phyloP scores from a whole-genome alignment of 1,140 invertebrate genomes.

The Scaptomyza montana region DNA sequence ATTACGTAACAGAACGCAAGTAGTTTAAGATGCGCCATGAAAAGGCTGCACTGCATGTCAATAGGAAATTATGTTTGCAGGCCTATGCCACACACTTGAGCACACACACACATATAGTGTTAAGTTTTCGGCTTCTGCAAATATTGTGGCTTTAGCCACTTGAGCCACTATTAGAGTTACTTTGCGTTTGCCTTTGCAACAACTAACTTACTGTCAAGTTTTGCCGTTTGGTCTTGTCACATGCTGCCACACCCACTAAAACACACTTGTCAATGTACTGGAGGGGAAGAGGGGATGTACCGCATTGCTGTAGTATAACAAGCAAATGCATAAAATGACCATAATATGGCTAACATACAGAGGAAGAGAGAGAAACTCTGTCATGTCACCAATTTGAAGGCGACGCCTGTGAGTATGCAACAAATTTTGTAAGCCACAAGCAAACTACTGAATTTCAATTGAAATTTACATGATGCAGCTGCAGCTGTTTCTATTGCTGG shows the following conservation, averaged over 20 bases:
- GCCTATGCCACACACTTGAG: constrained; percentile 11
- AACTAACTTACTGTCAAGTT: constrained; percentile 3
- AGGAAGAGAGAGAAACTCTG: neutral
- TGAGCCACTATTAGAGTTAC: constrained; percentile 3
- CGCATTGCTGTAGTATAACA: constrained; percentile 53
- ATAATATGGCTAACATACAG: constrained; percentile 24
- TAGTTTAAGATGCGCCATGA: neutral
- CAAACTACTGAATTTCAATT: constrained; percentile 7
- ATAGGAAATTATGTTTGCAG: constrained; percentile 20
- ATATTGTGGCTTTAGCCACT: constrained; percentile 21
- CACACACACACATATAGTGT: neutral
- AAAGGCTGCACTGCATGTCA: constrained; percentile 17
- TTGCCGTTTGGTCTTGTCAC: constrained; percentile 10
- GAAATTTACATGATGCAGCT: constrained; percentile 13
- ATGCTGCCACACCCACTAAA: constrained; percentile 21
- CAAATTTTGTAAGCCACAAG: constrained; percentile 35
- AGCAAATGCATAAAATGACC: constrained; percentile 64
- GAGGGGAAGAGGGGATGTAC: neutral
- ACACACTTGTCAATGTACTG: constrained; percentile 54
- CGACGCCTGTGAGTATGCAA: constrained; percentile 58
- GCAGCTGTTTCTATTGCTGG: constrained; percentile 20
- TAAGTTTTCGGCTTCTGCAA: neutral
- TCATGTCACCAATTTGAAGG: constrained; percentile 54
- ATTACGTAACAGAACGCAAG: constrained; percentile 2
- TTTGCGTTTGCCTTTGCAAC: neutral